Evolutionary conservation across 1,140 invertebrate genomes (phyloP), one percentile per base, ranked within the genome.

Genomic region (Polyergus mexicanus): DNA sequence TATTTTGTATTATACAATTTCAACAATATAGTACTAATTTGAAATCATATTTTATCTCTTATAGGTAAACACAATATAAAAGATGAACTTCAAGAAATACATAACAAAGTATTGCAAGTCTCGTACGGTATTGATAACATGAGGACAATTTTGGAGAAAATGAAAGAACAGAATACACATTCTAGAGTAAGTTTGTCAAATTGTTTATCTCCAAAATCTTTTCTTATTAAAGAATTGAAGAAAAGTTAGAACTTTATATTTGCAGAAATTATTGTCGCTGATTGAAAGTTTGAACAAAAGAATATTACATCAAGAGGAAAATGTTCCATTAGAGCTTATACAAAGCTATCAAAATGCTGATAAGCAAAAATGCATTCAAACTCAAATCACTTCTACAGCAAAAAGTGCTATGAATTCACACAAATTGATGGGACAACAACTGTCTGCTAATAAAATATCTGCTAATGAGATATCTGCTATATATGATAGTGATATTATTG

Each of bases 241-340:
- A 51, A 6, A 62, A 74, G 44, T 84, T 65, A 68, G 22, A 71
- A 68, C 6, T 68, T 8, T 51, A 41, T 63, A 28, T 51, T 63
- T 58, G 8, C 62, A 94, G 93, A 84, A 90, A 62, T 66, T 92
- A 54, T 84, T 71, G 19, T 44, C 3, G 1, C 7, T 81, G 1
- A 3, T 91, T 11, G 63, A 90, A 65, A 7, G 8, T 10, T 60
- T 93, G 5, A 38, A 90, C 32, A 38, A 76, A 28, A 92, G 72
- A 76, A 90, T 93, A 25, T 44, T 86, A 4, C 69, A 92, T 4
- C 92, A 93, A 89, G 76, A 90, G 72, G 60, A 72, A 2, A 92
- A 94, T 89, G 58, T 94, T 60, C 92, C 93, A 22, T 8, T 10
- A 0, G 60, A 89, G 63, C 60, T 92, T 3, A 85, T 93, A 65